Evolutionary conservation across 2,888 invertebrate species (phyloP), one percentile per base, ranked within the genome.

Genomic region (Papilio protenor): DNA sequence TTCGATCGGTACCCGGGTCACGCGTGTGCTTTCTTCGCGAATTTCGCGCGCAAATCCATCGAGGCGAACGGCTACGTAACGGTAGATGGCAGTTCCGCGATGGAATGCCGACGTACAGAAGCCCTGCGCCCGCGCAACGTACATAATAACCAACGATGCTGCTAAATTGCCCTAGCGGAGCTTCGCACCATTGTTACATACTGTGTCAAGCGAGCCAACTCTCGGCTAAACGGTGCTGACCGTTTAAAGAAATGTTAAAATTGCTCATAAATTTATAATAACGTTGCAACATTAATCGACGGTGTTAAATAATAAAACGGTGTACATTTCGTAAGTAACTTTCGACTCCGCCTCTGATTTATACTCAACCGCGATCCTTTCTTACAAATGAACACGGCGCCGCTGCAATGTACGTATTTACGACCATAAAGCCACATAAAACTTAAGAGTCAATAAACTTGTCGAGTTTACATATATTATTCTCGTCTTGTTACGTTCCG

Each of bases 1-100:
- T 87, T 82, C 82, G 82, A 87, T 93, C 88, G 83, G 88, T 84
- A 94, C 88, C 87, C 89, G 79, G 85, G 90, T 92, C 94, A 94
- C 93, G 94, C 88, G 89, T 90, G 85, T 90, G 93, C 94, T 94
- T 94, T 94, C 94, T 93, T 94, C 91, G 90, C 88, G 90, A 86
- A 91, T 92, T 93, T 94, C 91, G 93, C 92, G 91, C 91, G 92
- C 92, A 89, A 93, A 93, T 91, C 91, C 89, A 86, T 84, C 78
- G 78, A 87, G 89, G 87, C 85, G 83, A 89, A 87, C 85, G 88
- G 85, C 86, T 87, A 82, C 82, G 85, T 94, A 94, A 94, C 94
- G 94, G 94, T 93, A 90, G 88, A 87, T 87, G 87, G 85, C 87
- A 87, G 91, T 90, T 89, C 89, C 90, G 89, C 91, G 87, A 89